phyloP scores from a whole-genome alignment of 2,888 invertebrate species.

The Elmis aenea region DNA sequence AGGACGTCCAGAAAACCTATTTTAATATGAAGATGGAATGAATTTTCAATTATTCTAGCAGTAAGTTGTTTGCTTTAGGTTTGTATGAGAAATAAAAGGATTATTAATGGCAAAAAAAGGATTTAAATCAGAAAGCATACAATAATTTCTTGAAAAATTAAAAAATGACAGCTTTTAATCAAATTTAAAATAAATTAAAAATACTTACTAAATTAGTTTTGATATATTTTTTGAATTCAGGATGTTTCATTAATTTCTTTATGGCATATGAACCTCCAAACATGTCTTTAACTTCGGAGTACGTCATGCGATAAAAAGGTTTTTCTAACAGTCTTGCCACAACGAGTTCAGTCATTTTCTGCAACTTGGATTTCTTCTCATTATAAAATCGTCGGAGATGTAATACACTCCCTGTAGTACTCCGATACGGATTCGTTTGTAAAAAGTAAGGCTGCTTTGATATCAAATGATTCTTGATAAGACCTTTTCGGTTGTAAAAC shows the following conservation, averaged over 20 bases:
- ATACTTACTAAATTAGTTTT: conserved; percentile 49
- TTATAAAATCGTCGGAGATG: conserved; percentile 61
- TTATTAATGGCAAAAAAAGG: too few species aligned
- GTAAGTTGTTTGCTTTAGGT: too few species aligned
- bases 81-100: too few species aligned
- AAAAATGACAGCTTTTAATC: too few species aligned
- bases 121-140: too few species aligned
- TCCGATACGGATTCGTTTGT: conserved; percentile 45
- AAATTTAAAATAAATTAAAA: too few species aligned
- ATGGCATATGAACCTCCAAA: conserved; percentile 46
- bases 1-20: too few species aligned
- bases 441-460: conserved; percentile 57
- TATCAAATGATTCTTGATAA: conserved; percentile 56
- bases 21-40: too few species aligned
- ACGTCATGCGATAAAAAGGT: conserved; percentile 51
- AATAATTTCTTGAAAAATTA: too few species aligned
- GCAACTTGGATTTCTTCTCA: conserved; percentile 52
- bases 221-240: conserved; percentile 51
- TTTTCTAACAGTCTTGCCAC: conserved; percentile 52
- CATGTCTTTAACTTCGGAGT: conserved; percentile 48
- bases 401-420: conserved; percentile 50
- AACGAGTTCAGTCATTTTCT: conserved; percentile 52
- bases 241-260: conserved; percentile 51
- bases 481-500: conserved; percentile 59
- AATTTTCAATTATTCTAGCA: too few species aligned